Evolutionary conservation across 1,140 invertebrate species (phyloP), one percentile per base, ranked within the genome.

Genomic region (Hylaeus volcanicus): DNA sequence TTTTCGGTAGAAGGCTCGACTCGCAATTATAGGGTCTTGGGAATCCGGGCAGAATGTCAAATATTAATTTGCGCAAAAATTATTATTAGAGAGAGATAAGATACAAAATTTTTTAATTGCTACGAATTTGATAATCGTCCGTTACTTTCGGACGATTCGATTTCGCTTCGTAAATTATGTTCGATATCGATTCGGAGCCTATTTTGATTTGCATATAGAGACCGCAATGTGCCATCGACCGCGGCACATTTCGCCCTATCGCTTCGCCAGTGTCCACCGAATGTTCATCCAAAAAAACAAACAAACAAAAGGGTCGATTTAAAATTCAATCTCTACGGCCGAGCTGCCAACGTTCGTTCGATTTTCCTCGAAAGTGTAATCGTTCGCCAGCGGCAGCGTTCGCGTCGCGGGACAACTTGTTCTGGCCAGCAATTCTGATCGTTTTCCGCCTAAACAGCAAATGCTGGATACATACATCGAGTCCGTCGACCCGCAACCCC

Each of bases 171-270:
- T 80, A 79, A 80, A 80, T 85, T 85, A 83, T 63, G 39, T 81
- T 83, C 72, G 77, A 56, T 65, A 70, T 55, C 75, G 77, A 74
- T 69, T 74, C 81, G 79, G 79, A 61, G 81, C 81, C 86, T 81
- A 86, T 86, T 86, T 86, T 81, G 81, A 87, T 87, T 87, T 87
- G 86, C 86, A 86, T 87, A 86, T 79, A 69, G 74, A 63, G 72
- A 84, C 86, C 86, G 81, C 84, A 84, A 85, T 81, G 80, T 83
- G 64, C 81, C 78, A 74, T 81, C 84, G 75, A 83, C 74, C 76
- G 64, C 72, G 55, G 74, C 26, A 68, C 78, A 71, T 69, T 83
- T 83, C 78, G 55, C 66, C 60, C 43, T 45, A 61, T 14, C 56
- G 39, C 15, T n/a, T 61, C 45, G 3, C 2, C 11, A 15, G 48